A percentile compares a stretch with the other conserved stretches of the same genome.
phyloP scores from a whole-genome alignment of 2,797 vertebrate genomes.

The Malurus leucopterus region DNA sequence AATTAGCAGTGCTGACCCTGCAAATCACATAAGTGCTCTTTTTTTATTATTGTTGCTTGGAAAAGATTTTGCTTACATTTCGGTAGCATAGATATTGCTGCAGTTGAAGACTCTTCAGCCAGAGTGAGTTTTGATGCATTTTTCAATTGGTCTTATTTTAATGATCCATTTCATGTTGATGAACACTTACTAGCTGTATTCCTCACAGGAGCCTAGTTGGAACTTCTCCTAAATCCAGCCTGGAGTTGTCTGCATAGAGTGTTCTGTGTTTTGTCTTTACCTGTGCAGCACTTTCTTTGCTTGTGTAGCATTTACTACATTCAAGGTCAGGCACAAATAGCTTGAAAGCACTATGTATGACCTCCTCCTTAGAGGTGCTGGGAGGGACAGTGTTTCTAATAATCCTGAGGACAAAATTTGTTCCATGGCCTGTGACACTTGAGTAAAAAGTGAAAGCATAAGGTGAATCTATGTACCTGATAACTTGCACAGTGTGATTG shows the following conservation, averaged over 20 bases:
- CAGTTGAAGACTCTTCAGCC: not conserved
- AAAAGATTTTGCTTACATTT: not conserved
- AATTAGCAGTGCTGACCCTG: constrained; percentile 1
- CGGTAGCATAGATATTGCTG: not conserved
- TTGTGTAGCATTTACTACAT: not conserved
- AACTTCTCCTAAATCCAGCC: not conserved
- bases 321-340: not conserved
- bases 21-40: not conserved
- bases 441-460: not conserved
- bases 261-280: not conserved
- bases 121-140: not conserved
- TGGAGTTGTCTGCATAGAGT: not conserved
- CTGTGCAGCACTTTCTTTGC: not conserved
- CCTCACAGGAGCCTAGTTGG: not conserved
- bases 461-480: rapidly evolving
- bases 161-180: not conserved
- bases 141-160: not conserved
- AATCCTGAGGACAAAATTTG: not conserved
- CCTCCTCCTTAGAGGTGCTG: not conserved
- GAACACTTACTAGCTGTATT: not conserved
- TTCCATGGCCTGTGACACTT: not conserved
- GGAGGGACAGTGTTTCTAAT: not conserved
- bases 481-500: not conserved
- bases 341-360: not conserved
- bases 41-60: not conserved